Base-by-base conservation (phyloP, 2,797 vertebrate species). In the Rhincodon typus region DNA sequence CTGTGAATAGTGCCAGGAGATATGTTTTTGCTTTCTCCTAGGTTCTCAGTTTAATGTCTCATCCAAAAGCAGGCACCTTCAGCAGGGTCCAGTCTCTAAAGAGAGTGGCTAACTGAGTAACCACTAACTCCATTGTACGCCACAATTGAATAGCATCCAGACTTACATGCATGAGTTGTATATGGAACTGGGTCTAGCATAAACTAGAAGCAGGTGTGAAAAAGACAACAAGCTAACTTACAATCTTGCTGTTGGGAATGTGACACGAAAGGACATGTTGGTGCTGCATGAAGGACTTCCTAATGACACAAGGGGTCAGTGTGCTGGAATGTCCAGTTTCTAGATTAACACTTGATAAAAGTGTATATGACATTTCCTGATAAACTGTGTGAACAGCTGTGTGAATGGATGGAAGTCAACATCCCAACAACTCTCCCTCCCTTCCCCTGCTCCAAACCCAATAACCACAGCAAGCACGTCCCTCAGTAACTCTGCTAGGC, bases 281-380 rank as follows among this genome's bases (percentile, higher is more conserved):
- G 13, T 46, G 67, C 62, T 72, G 25, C 27, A 21, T 72, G 38
- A 94, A 94, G 69, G 69, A 50, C 69, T 70, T 94, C 93, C 93
- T 72, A 30, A 94, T 1, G 38, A 34, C 12, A 25, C 93, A 94
- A 69, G n/a, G 69, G 93, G 21, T 94, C 67, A 70, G 42, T 70
- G 67, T 46, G 67, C 69, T 94, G 95, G 57, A 79, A 53, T 86
- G 53, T 84, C 95, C 95, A 57, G 57, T 38, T 21, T 30, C 62
- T 74, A 82, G 74, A 84, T 67, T 84, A 8, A 38, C 77, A 84
- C 50, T n/a, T 67, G 95, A 84, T 95, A 95, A 67, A 38, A 95
- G 27, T 95, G 95, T 53, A 95, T 21, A 50, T 82, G n/a, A 4
- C 74, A 79, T 30, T 95, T 79, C 95, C 79, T 57, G 95, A 42